Conservation (phyloP, 2,113 vertebrate species). For the Halcyon senegalensis region DNA sequence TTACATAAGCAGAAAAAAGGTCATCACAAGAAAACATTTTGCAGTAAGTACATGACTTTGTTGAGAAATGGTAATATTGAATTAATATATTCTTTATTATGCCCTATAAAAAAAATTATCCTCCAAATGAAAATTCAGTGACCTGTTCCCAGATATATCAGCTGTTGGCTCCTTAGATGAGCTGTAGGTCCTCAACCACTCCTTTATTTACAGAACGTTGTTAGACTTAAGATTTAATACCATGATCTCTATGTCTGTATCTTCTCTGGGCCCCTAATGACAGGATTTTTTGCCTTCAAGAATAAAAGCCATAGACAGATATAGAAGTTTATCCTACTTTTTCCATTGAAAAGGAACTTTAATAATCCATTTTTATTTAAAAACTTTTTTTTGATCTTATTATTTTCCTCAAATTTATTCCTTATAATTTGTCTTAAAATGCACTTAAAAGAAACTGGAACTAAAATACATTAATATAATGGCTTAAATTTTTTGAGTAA, state of each 20-base stretch:
- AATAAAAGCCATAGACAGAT: not conserved
- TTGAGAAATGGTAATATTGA: not conserved
- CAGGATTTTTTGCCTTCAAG: not conserved
- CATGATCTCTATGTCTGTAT: not conserved
- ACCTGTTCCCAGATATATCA: not conserved
- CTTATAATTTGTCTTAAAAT: not conserved
- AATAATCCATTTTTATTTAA: not conserved
- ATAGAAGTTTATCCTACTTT: not conserved
- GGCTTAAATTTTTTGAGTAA: not conserved
- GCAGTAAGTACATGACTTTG: not conserved
- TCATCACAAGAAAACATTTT: not conserved
- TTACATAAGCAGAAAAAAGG: not conserved
- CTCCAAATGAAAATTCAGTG: not conserved
- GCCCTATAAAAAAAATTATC: not conserved
- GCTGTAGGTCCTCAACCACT: not conserved
- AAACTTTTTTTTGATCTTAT: not conserved
- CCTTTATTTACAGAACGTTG: not conserved
- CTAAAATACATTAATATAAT: not conserved
- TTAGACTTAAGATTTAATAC: not conserved
- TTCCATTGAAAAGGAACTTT: not conserved
- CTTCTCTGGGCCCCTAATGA: not conserved
- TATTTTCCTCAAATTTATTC: not conserved
- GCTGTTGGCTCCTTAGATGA: not conserved
- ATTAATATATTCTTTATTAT: not conserved
- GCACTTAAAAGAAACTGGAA: not conserved